Conservation (phyloP, 2,888 invertebrate species). For the Hypsopygia costalis region DNA sequence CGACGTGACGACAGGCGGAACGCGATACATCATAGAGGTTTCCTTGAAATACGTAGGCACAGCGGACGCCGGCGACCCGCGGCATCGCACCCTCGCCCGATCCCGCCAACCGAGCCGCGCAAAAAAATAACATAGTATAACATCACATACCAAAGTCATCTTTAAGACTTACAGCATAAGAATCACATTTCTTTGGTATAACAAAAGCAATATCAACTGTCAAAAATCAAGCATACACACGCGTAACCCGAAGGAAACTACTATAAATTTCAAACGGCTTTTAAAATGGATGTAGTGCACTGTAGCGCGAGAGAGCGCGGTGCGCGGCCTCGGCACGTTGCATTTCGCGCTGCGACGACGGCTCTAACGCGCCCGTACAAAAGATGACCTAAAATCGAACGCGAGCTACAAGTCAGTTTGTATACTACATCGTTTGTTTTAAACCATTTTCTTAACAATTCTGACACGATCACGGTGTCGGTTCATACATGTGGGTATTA, state of each 20-base stretch:
- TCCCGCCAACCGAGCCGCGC: slow-evolving; percentile 72
- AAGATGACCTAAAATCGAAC: slow-evolving; percentile 79
- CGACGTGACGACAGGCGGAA: slow-evolving; percentile 34
- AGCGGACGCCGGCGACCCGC: slow-evolving; percentile 47
- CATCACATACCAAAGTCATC: slow-evolving; percentile 55
- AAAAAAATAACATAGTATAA: slow-evolving; percentile 66
- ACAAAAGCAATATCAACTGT: slow-evolving; percentile 74
- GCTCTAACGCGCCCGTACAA: slow-evolving; percentile 70
- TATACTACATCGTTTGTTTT: slow-evolving; percentile 46
- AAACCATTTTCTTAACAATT: slow-evolving; percentile 63
- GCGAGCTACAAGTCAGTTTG: slow-evolving; percentile 56
- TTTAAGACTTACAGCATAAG: slow-evolving; percentile 50
- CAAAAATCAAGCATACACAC: slow-evolving; percentile 78
- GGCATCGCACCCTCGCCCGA: slow-evolving; percentile 51
- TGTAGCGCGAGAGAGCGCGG: slow-evolving; percentile 56
- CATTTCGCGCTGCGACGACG: slow-evolving; percentile 71
- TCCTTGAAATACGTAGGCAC: slow-evolving; percentile 65
- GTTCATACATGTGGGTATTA: slow-evolving; percentile 42
- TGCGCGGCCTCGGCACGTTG: slow-evolving; percentile 76
- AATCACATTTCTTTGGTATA: slow-evolving; percentile 53
- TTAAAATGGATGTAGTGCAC: slow-evolving; percentile 70
- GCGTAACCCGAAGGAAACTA: slow-evolving; percentile 72
- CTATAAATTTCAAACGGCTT: slow-evolving; percentile 54
- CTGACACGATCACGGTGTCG: slow-evolving; percentile 51
- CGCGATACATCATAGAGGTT: slow-evolving; percentile 53